Percentiles rank a stretch among this genome's conserved stretches.
Evolutionary conservation across 2,113 vertebrate species (phyloP).

Genomic region (Limanda limanda): DNA sequence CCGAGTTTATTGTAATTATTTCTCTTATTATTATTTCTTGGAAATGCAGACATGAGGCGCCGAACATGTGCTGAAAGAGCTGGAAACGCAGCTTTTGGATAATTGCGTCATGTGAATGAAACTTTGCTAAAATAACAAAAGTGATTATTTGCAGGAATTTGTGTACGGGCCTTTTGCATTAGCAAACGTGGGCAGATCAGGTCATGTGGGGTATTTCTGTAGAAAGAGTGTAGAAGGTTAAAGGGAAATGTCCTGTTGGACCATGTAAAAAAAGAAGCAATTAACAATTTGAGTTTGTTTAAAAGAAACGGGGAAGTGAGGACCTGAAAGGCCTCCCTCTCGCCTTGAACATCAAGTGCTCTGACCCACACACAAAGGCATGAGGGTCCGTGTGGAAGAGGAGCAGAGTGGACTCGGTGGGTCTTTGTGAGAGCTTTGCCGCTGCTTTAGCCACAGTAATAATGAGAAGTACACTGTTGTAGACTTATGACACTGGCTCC

Average conservation of each 20-base stretch:
- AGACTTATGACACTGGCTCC: conserved; percentile 44
- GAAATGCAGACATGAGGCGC: background rate
- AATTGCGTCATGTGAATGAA: background rate
- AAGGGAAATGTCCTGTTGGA: conserved; percentile 6
- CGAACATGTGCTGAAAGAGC: background rate
- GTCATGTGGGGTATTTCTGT: background rate
- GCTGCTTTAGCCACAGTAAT: conserved; percentile 39
- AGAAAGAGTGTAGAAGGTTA: background rate
- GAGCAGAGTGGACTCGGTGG: conserved; percentile 35
- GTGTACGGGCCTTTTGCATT: background rate
- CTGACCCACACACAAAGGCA: conserved; percentile 40
- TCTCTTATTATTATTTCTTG: background rate
- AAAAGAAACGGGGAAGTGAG: conserved; percentile 25
- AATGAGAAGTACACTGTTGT: conserved; percentile 49
- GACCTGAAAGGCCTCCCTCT: conserved; percentile 44
- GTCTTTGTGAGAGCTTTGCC: conserved; percentile 39
- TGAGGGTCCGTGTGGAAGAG: conserved; percentile 30
- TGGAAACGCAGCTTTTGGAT: background rate
- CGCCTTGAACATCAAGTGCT: conserved; percentile 50
- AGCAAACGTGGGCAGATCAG: background rate
- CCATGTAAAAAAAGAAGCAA: conserved; percentile 33
- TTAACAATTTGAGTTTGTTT: conserved; percentile 54
- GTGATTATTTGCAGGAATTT: background rate
- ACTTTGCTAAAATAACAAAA: background rate
- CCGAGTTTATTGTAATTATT: background rate